Evolutionary conservation across 2,113 vertebrate species (phyloP), one percentile per base, ranked within the genome.

Genomic region (Solea solea): DNA sequence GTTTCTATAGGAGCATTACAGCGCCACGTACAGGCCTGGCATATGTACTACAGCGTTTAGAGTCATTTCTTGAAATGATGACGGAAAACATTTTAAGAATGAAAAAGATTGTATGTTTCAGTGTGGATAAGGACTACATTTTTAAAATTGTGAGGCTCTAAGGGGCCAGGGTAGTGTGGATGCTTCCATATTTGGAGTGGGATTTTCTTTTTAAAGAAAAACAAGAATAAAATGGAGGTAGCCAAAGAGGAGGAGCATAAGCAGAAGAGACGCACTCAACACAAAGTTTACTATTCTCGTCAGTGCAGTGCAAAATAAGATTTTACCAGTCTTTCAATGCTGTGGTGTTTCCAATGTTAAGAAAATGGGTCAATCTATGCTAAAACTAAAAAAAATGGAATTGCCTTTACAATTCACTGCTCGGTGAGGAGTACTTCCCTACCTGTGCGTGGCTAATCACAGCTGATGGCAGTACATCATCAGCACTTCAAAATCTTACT

Each of bases 391-490:
- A 48, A 10, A 48, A 48, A 48, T 12, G 42, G 71, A 72, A 62
- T 51, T 73, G 53, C 65, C 60, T 64, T 60, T 21, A 51, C 42
- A 52, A 12, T 62, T 39, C 48, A 14, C 34, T n/a, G 45, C 54
- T 6, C 51, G 61, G 55, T 21, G 51, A 9, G 8, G 34, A 72
- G 53, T 49, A 11, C 63, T 63, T 66, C 50, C 41, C 54, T 66
- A 59, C 58, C 51, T 64, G 64, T 42, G 76, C 58, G 39, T 9
- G 0, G 41, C 64, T 77, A 82, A 80, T 79, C 69, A 72, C 49
- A 40, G 64, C 68, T 50, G 56, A 72, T 67, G 69, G 52, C 85
- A 80, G 74, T 54, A 66, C 51, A 58, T 63, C 76, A 16, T 68
- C 13, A n/a, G 39, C 34, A 67, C 53, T 72, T 69, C 25, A 57